These are phyloP conservation scores for Chrysaora quinquecirrha DNA, from an alignment of 30 jellyfish, hydroid and myxozoan species.

Conservation along the genomic window DNA sequence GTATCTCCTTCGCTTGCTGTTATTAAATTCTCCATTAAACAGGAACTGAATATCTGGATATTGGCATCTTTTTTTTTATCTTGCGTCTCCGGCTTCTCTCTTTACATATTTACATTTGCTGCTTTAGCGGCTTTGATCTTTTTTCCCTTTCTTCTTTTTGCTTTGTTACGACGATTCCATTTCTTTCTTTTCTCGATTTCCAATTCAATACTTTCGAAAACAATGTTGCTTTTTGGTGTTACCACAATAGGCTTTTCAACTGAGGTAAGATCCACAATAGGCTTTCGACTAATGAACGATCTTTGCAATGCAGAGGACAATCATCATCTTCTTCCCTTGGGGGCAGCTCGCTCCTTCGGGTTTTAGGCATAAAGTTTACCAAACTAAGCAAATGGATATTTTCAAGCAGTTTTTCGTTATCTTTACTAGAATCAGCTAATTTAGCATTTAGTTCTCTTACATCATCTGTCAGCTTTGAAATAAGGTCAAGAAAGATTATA, in stretches of 20 bases:
- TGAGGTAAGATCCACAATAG: not conserved
- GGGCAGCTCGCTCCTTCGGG: conserved; percentile 10
- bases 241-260: not conserved
- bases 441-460: not conserved
- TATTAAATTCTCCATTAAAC: not conserved
- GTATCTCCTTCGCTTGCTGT: conserved; percentile 1
- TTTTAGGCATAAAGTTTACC: not conserved
- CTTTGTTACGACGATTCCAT: not conserved
- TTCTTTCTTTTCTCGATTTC: not conserved
- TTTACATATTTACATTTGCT: not conserved
- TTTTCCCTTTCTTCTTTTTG: not conserved
- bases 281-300: not conserved
- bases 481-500: not conserved
- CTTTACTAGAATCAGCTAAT: not conserved
- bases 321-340: not conserved
- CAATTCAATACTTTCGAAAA: not conserved
- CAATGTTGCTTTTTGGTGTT: not conserved
- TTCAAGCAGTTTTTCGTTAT: not conserved
- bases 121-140: not conserved
- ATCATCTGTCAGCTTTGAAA: conserved; percentile 1
- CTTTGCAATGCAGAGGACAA: not conserved
- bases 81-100: not conserved
- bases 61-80: not conserved
- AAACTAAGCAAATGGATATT: not conserved
- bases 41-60: not conserved